A percentile compares a stretch with the other conserved stretches of the same genome.
phyloP scores from a whole-genome alignment of 30 jellyfish, hydroid and myxozoan genomes.

The Turritopsis rubra region DNA sequence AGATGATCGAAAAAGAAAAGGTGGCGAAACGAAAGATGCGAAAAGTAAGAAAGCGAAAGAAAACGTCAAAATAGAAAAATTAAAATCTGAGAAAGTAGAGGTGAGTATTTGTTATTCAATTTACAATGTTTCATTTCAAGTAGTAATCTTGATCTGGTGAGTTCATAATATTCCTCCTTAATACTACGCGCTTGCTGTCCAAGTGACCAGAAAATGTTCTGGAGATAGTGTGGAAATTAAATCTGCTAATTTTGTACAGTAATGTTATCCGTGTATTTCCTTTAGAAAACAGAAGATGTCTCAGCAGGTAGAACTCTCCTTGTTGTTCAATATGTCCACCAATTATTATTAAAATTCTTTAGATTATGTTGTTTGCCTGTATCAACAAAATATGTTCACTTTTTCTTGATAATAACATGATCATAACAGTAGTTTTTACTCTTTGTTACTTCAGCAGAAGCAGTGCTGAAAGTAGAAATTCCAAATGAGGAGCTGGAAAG shows the following conservation, averaged over 20 bases:
- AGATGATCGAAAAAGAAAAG: slow-evolving; percentile 36
- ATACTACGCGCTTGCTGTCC: no score
- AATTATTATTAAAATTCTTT: no score
- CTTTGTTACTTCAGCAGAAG: slow-evolving; percentile 2
- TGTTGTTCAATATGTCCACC: no score
- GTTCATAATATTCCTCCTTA: not conserved
- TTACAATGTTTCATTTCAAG: no score
- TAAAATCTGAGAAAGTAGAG: slow-evolving; percentile 11
- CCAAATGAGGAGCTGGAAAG: slow-evolving; percentile 52
- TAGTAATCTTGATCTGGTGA: no score
- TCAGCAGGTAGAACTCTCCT: slow-evolving; percentile 3
- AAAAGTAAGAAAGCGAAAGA: slow-evolving; percentile 35
- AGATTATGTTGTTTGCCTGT: no score
- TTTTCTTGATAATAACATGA: no score
- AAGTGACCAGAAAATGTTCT: no score
- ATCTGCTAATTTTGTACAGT: no score
- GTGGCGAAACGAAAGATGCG: slow-evolving; percentile 36
- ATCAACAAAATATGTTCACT: no score
- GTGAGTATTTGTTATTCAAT: not conserved
- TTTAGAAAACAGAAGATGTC: not conserved
- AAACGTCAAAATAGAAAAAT: slow-evolving; percentile 27
- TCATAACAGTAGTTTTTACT: no score
- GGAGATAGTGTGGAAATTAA: no score
- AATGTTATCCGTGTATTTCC: not conserved
- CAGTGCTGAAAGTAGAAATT: slow-evolving; percentile 39